phyloP scores from a whole-genome alignment of 92 coral and sea anemone genomes.

The Blastomussa wellsi region DNA sequence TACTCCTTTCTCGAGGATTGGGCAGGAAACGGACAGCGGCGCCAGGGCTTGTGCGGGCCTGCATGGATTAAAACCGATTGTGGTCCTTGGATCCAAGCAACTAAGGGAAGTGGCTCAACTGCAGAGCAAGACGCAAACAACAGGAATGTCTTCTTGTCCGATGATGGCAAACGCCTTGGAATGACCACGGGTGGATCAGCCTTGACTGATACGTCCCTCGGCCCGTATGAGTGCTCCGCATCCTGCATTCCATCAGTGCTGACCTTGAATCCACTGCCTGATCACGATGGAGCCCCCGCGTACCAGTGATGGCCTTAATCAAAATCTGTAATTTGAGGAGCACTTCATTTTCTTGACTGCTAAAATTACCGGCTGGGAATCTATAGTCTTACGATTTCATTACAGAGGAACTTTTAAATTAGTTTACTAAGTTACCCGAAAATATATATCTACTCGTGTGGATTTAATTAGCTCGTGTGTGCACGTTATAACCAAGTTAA shows the following conservation, averaged over 20 bases:
- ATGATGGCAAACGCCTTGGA: slow-evolving; percentile 18
- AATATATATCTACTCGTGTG: neutral
- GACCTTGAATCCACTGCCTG: slow-evolving; percentile 33
- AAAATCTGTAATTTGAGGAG: neutral
- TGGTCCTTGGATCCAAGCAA: slow-evolving; percentile 32
- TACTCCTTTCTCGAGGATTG: slow-evolving; percentile 42
- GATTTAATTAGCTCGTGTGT: too few species aligned
- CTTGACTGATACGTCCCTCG: slow-evolving; percentile 29
- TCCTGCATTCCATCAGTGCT: slow-evolving; percentile 34
- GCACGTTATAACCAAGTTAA: too few species aligned
- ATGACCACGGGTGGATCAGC: slow-evolving; percentile 40
- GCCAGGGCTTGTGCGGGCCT: slow-evolving; percentile 35
- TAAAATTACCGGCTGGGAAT: too few species aligned
- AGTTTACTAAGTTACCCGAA: neutral
- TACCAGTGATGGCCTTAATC: neutral
- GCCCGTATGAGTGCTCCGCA: slow-evolving; percentile 20
- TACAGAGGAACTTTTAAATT: neutral
- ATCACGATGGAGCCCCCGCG: slow-evolving; percentile 29
- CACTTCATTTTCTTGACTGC: neutral
- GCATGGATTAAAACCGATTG: slow-evolving; percentile 34
- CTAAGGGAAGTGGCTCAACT: slow-evolving; percentile 30
- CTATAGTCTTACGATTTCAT: neutral
- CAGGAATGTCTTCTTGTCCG: slow-evolving; percentile 37
- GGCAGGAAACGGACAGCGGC: slow-evolving; percentile 9
- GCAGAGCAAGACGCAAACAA: slow-evolving; percentile 20